Evolutionary conservation across 1,140 invertebrate genomes (phyloP).

Genomic region (Anastrepha obliqua): DNA sequence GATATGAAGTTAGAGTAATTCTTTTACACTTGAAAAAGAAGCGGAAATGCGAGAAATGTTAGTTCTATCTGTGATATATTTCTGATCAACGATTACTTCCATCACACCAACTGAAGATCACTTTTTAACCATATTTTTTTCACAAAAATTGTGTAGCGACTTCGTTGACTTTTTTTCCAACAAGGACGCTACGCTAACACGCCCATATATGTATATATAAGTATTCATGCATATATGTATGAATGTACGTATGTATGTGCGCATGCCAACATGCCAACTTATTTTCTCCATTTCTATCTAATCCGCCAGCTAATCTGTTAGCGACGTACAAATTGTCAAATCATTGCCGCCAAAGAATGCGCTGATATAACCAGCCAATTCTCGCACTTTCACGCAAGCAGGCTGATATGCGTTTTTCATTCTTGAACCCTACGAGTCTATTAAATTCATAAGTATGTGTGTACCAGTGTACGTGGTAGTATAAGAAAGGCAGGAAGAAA

Average conservation of each 20-base stretch:
- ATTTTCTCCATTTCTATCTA: background rate
- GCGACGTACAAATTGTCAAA: background rate
- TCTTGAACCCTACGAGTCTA: no score
- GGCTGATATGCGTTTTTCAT: constrained; percentile 2
- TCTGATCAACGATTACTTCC: no score
- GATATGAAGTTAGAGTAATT: no score
- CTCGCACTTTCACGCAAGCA: background rate
- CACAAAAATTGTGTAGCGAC: no score
- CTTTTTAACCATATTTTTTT: no score
- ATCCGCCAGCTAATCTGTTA: background rate
- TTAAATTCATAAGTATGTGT: background rate
- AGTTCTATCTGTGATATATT: no score
- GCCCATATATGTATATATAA: background rate
- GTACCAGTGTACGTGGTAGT: no score
- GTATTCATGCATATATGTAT: background rate
- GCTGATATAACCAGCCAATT: constrained; percentile 24
- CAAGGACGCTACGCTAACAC: background rate
- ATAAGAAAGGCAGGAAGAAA: background rate
- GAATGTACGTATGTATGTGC: background rate
- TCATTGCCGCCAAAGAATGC: background rate
- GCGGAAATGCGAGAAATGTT: no score
- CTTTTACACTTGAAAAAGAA: no score
- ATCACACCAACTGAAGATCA: no score
- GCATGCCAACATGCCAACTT: background rate
- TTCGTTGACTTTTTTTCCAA: background rate